Evolutionary conservation across 2,888 invertebrate genomes (phyloP).

Genomic region (Clepsis dumicolana): DNA sequence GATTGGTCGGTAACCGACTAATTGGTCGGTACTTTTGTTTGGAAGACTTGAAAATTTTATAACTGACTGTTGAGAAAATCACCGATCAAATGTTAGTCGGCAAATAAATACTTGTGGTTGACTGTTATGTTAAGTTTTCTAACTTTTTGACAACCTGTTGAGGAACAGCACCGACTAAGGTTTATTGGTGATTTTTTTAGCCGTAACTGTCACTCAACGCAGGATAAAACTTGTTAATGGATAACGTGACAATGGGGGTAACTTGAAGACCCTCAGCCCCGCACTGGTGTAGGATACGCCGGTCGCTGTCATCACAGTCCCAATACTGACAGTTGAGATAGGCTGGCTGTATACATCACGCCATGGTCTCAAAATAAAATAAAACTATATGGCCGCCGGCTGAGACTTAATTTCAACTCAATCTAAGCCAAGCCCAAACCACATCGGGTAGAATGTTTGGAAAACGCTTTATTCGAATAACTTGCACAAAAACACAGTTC

Average conservation of each 20-base stretch:
- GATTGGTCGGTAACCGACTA: background rate
- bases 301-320: conserved; percentile 21
- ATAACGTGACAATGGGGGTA: background rate
- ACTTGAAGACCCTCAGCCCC: background rate
- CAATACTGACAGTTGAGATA: conserved; percentile 29
- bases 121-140: background rate
- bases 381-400: conserved; percentile 35
- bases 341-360: conserved; percentile 19
- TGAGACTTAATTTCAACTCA: conserved; percentile 32
- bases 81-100: background rate
- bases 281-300: conserved; percentile 1
- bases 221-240: background rate
- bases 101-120: background rate
- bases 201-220: background rate
- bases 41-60: too few species aligned
- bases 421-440: conserved; percentile 53
- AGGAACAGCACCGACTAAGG: too few species aligned
- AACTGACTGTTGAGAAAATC: background rate
- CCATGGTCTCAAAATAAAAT: conserved; percentile 42
- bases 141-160: too few species aligned
- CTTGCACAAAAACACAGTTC: background rate
- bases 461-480: conserved; percentile 46
- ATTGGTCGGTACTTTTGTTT: conserved; percentile 2
- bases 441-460: conserved; percentile 50
- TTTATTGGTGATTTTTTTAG: background rate